Conservation (phyloP, 2,797 vertebrate species). For the Sebastes itinus region DNA sequence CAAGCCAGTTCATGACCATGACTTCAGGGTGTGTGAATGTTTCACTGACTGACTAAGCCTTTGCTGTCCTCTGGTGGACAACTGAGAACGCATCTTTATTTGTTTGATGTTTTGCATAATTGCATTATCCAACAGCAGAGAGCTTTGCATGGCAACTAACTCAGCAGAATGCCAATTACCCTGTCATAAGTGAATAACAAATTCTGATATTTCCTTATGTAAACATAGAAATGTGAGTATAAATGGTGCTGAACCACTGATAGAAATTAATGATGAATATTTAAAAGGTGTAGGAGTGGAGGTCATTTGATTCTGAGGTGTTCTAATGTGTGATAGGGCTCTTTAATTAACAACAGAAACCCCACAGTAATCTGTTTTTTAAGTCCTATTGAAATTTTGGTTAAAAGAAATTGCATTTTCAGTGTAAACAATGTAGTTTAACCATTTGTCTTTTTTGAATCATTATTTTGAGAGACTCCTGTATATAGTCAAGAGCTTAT, state of each 20-base stretch:
- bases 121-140: not conserved
- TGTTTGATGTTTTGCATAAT: not conserved
- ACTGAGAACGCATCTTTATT: not conserved
- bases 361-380: not conserved
- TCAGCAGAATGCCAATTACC: not conserved
- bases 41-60: constrained; percentile 13
- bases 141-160: not conserved
- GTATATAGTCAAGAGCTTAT: not conserved
- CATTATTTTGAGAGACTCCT: not conserved
- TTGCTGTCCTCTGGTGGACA: constrained; percentile 79
- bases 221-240: not conserved
- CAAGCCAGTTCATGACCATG: constrained; percentile 19
- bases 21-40: not conserved
- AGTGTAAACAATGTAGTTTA: not conserved
- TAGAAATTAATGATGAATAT: not conserved
- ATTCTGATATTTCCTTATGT: not conserved
- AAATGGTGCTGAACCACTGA: not conserved
- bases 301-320: not conserved
- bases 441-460: not conserved
- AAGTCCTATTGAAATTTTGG: not conserved
- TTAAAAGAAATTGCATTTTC: not conserved
- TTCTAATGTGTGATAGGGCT: not conserved
- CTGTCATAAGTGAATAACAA: not conserved
- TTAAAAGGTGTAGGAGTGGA: not conserved
- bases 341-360: not conserved